phyloP scores from a whole-genome alignment of 2,888 invertebrate species.

The Chymomyza caudatula region DNA sequence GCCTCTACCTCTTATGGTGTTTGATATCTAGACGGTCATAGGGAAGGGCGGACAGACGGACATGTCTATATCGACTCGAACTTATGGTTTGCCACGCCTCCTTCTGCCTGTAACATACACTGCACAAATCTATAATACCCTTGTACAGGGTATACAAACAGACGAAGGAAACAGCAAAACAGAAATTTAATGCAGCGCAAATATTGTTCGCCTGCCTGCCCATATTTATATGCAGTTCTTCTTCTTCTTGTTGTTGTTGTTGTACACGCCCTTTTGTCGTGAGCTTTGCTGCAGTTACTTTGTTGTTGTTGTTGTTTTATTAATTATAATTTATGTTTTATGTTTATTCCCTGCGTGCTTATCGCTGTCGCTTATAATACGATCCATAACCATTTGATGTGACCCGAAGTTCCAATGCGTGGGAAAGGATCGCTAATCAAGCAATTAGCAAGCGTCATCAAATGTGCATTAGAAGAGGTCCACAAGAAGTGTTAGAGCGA shows the following conservation, averaged over 20 bases:
- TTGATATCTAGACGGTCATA: too few relatives aligned
- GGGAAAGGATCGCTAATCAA: constrained; percentile 60
- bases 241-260: neutral
- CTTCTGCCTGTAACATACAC: too few relatives aligned
- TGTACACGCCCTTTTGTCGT: constrained; percentile 47
- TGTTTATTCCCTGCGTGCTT: constrained; percentile 39
- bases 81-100: too few relatives aligned
- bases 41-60: too few relatives aligned
- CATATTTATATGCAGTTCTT: neutral
- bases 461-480: constrained; percentile 63
- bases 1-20: too few relatives aligned
- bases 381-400: neutral
- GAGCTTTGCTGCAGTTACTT: neutral
- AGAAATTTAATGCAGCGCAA: constrained; percentile 53
- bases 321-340: constrained; percentile 66
- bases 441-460: constrained; percentile 68
- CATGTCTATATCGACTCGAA: too few relatives aligned
- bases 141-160: neutral
- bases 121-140: too few relatives aligned
- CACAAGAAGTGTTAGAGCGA: too few relatives aligned
- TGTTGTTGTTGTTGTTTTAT: constrained; percentile 41
- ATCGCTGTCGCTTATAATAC: constrained; percentile 28
- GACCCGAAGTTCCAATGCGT: constrained; percentile 16
- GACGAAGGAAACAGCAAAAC: constrained; percentile 15
- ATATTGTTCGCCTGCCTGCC: constrained; percentile 14